phyloP scores from a whole-genome alignment of 2,888 invertebrate genomes.

The Lamellibrachia satsuma region DNA sequence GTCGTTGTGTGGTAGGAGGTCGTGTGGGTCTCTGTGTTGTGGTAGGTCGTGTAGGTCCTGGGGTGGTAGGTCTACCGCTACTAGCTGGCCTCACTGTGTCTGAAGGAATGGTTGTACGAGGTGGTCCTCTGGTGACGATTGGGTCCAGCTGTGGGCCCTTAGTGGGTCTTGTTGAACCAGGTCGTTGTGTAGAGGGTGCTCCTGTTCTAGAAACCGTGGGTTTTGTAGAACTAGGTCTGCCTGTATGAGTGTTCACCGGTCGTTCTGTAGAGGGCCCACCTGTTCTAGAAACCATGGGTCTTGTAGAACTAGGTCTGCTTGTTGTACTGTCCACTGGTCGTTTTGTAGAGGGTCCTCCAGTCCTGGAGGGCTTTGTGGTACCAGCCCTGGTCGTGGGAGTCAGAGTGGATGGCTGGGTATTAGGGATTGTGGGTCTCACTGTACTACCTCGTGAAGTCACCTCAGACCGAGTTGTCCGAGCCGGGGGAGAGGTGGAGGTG shows the following conservation, averaged over 20 bases:
- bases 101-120: background rate
- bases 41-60: background rate
- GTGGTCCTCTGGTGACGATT: background rate
- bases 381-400: background rate
- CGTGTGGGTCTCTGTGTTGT: background rate
- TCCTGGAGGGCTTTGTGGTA: background rate
- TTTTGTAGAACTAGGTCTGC: background rate
- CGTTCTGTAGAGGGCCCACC: background rate
- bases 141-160: background rate
- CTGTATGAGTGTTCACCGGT: background rate
- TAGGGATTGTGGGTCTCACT: no score
- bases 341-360: background rate
- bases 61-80: background rate
- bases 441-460: no score
- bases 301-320: background rate
- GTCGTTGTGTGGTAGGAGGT: background rate
- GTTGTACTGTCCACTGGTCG: background rate
- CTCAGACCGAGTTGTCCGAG: background rate
- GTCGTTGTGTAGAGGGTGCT: no score
- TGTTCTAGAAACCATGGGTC: background rate
- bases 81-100: background rate
- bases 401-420: no score
- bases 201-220: background rate
- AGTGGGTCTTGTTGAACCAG: no score
- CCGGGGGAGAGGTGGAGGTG: background rate